phyloP scores from a whole-genome alignment of 2,888 invertebrate genomes.

The Eumerus sabulonum region DNA sequence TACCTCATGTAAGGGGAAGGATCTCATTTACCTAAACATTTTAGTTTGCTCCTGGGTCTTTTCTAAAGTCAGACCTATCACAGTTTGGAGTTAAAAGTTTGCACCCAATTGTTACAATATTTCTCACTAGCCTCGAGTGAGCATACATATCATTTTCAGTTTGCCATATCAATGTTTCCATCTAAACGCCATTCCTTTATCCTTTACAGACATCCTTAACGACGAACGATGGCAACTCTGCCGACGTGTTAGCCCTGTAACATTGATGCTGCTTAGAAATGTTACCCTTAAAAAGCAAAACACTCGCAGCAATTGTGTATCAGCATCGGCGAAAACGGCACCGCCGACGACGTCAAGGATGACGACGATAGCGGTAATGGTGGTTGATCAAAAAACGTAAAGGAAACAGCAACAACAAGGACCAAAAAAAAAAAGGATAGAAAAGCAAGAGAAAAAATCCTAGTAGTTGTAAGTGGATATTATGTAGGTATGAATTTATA shows the following conservation, averaged over 20 bases:
- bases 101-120: slow-evolving; percentile 8
- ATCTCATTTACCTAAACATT: too few species aligned
- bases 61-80: too few species aligned
- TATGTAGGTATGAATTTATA: slow-evolving; percentile 69
- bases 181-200: too few species aligned
- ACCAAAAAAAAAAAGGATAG: slow-evolving; percentile 5
- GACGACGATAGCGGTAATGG: slow-evolving; percentile 48
- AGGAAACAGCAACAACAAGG: slow-evolving; percentile 20
- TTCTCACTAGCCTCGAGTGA: slow-evolving; percentile 8
- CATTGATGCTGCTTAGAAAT: slow-evolving; percentile 64
- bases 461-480: slow-evolving; percentile 76
- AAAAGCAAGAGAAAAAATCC: slow-evolving; percentile 47
- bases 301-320: slow-evolving; percentile 37
- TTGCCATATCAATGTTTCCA: too few species aligned
- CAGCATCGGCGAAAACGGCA: slow-evolving; percentile 41
- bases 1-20: too few species aligned
- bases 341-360: slow-evolving; percentile 33
- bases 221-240: slow-evolving; percentile 58
- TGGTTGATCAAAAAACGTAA: slow-evolving; percentile 69
- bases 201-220: too few species aligned
- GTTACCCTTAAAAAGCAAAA: slow-evolving; percentile 34
- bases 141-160: background rate
- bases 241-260: slow-evolving; percentile 19
- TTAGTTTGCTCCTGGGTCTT: too few species aligned
- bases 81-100: too few species aligned